These are phyloP conservation scores for Autographa pulchrina DNA, from an alignment of 2,888 invertebrate genomes.

Conservation along the genomic window DNA sequence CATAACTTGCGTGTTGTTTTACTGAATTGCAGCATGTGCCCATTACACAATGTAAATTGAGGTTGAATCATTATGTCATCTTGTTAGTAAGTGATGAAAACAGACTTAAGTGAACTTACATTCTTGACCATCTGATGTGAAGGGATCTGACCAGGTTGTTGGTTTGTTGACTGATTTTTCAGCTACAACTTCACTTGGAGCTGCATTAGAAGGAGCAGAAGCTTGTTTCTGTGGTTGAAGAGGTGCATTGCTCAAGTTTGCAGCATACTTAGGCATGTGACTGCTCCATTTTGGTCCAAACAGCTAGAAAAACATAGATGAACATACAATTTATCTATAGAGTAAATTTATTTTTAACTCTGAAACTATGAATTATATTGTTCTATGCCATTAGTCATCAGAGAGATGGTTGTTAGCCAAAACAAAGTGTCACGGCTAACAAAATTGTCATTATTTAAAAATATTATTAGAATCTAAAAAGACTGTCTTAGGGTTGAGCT, in stretches of 20 bases:
- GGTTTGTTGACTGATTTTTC: conserved; percentile 71
- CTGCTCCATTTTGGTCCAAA: conserved; percentile 95
- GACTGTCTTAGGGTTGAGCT: no score
- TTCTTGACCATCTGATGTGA: conserved; percentile 84
- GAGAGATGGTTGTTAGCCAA: background rate
- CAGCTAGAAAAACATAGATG: conserved; percentile 88
- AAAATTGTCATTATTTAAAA: no score
- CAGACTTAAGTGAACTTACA: conserved; percentile 75
- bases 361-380: background rate
- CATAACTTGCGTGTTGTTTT: conserved; percentile 54
- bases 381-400: background rate
- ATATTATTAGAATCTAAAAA: no score
- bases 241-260: conserved; percentile 94
- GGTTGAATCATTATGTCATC: conserved; percentile 35
- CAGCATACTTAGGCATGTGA: conserved; percentile 95
- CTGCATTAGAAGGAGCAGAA: conserved; percentile 74
- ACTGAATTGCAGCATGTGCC: conserved; percentile 56
- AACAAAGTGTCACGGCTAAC: no score
- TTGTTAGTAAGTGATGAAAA: conserved; percentile 31
- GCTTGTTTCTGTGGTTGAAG: conserved; percentile 93
- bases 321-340: background rate
- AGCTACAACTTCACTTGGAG: conserved; percentile 63
- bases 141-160: conserved; percentile 81
- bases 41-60: conserved; percentile 48
- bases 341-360: no score